Evolutionary conservation across 2,888 invertebrate species (phyloP).

Genomic region (Tiliacea citrago): DNA sequence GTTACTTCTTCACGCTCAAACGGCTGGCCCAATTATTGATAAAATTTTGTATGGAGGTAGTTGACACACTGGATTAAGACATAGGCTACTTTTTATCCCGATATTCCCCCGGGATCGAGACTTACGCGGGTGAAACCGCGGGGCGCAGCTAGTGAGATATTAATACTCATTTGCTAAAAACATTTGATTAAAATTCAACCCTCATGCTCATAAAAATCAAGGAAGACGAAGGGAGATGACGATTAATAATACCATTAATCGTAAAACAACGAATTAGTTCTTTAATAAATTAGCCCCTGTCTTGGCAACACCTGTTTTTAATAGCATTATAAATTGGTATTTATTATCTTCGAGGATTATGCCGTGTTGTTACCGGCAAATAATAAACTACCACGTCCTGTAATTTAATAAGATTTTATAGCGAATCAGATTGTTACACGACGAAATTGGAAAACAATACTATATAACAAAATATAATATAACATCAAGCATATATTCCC

Average conservation of each 20-base stretch:
- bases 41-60: no score
- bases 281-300: slow-evolving; percentile 42
- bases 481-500: neutral
- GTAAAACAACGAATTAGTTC: slow-evolving; percentile 27
- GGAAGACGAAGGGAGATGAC: neutral
- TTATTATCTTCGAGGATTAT: slow-evolving; percentile 28
- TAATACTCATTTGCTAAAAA: neutral
- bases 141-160: no score
- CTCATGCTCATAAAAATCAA: neutral
- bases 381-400: slow-evolving; percentile 20
- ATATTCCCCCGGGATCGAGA: no score
- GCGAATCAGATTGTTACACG: neutral
- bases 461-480: neutral
- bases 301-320: slow-evolving; percentile 48
- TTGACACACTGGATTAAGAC: no score
- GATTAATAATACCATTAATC: slow-evolving; percentile 34
- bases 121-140: no score
- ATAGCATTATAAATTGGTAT: slow-evolving; percentile 37
- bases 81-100: no score
- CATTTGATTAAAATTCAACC: neutral
- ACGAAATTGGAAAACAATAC: neutral
- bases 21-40: no score
- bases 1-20: no score
- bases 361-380: neutral
- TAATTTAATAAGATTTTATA: slow-evolving; percentile 26